Percentiles rank a stretch among this genome's conserved stretches.
Evolutionary conservation across 2,888 invertebrate species (phyloP).

Genomic region (Quadroppia sp.): DNA sequence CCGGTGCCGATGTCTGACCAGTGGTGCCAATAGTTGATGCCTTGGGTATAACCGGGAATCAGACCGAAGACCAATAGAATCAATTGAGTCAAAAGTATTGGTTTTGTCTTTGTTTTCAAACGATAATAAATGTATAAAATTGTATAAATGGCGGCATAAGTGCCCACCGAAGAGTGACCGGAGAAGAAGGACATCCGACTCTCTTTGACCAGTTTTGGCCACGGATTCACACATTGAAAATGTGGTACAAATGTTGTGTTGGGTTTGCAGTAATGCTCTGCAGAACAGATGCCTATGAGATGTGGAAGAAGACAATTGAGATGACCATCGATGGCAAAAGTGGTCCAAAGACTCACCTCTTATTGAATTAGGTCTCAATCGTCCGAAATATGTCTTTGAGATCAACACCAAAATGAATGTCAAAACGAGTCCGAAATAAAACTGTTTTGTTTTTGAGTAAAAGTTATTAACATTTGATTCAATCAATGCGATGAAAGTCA

Average conservation of each 20-base stretch:
- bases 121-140: slow-evolving; percentile 25
- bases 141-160: slow-evolving; percentile 17
- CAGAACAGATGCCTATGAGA: slow-evolving; percentile 12
- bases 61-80: slow-evolving; percentile 3
- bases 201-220: slow-evolving; percentile 14
- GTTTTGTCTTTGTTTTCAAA: background rate
- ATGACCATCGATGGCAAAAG: too few species aligned
- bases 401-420: slow-evolving; percentile 9
- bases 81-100: background rate
- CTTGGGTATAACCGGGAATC: slow-evolving; percentile 25
- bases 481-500: background rate
- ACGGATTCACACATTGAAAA: background rate
- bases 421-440: slow-evolving; percentile 24
- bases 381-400: slow-evolving; percentile 11
- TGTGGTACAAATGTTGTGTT: background rate
- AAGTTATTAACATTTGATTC: background rate
- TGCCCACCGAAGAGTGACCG: slow-evolving; percentile 40
- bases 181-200: slow-evolving; percentile 40
- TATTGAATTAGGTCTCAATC: slow-evolving; percentile 19
- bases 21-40: slow-evolving; percentile 35
- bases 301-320: background rate
- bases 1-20: slow-evolving; percentile 27
- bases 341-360: background rate
- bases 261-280: background rate
- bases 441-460: background rate